Conservation (phyloP, 2,888 invertebrate species). For the Lasius platythorax region DNA sequence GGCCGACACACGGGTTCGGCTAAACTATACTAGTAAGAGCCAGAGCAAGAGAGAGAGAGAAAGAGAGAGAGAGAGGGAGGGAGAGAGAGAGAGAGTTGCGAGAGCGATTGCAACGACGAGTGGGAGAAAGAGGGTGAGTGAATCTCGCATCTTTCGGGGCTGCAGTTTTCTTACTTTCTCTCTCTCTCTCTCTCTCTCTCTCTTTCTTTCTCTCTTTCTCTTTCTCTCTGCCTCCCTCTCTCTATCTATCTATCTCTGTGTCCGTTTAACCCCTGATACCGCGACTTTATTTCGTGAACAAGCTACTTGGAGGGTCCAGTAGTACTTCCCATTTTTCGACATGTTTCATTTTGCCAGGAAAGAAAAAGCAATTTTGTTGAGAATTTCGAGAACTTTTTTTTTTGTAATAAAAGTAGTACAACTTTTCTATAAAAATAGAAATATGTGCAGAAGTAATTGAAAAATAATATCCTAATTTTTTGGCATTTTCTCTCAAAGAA, state of each 20-base stretch:
- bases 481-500: too few species aligned
- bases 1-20: slow-evolving; percentile 64
- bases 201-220: neutral
- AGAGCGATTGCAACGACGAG: slow-evolving; percentile 36
- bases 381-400: slow-evolving; percentile 13
- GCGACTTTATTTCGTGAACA: slow-evolving; percentile 54
- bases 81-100: neutral
- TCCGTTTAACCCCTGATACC: slow-evolving; percentile 48
- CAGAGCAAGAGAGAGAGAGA: slow-evolving; percentile 36
- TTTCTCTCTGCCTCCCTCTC: neutral
- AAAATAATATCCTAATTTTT: neutral
- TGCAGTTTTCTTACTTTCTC: neutral
- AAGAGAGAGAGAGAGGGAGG: neutral
- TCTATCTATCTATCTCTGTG: slow-evolving; percentile 12
- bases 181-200: neutral
- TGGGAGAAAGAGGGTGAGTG: slow-evolving; percentile 14
- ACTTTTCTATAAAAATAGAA: neutral
- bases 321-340: slow-evolving; percentile 33
- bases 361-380: slow-evolving; percentile 39
- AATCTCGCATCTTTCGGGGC: slow-evolving; percentile 36
- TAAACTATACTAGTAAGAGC: slow-evolving; percentile 41
- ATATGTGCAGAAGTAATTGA: slow-evolving; percentile 3
- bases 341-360: slow-evolving; percentile 35
- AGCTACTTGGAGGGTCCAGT: slow-evolving; percentile 42
- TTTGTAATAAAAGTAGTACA: neutral